A percentile compares a stretch with the other conserved stretches of the same genome.
Conservation (phyloP, 1,140 invertebrate species). For the Acromyrmex echinatior region DNA sequence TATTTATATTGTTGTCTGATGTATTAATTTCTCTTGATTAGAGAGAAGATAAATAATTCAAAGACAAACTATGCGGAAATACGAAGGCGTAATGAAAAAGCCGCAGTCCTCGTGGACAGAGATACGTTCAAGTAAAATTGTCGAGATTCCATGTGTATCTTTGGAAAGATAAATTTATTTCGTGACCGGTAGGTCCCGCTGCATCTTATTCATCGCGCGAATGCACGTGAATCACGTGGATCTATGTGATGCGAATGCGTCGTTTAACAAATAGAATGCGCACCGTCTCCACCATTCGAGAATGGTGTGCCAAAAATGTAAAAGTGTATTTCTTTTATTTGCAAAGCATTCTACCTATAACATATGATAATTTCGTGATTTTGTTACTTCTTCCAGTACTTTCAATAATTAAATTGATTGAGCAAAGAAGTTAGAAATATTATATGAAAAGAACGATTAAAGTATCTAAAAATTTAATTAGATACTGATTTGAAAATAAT, state of each 20-base stretch:
- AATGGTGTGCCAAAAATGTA: background rate
- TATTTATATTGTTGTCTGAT: conserved; percentile 19
- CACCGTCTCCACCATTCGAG: background rate
- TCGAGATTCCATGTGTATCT: conserved; percentile 52
- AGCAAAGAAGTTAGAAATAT: background rate
- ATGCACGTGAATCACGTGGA: conserved; percentile 51
- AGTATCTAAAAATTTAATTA: no score
- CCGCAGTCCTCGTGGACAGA: conserved; percentile 30
- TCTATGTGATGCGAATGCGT: conserved; percentile 55
- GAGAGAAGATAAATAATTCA: conserved; percentile 43
- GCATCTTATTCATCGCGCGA: conserved; percentile 57
- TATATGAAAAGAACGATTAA: background rate
- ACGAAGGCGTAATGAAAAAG: conserved; percentile 40
- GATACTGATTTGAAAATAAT: no score
- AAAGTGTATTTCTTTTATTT: background rate
- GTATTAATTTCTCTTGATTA: conserved; percentile 51
- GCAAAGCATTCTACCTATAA: background rate
- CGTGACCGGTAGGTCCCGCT: conserved; percentile 55
- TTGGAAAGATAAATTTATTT: conserved; percentile 65
- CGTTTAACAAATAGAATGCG: conserved; percentile 34
- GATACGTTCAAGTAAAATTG: conserved; percentile 44
- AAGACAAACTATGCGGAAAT: conserved; percentile 49
- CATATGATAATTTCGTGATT: background rate
- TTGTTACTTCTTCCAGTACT: background rate
- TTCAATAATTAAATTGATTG: background rate